Evolutionary conservation across 2,888 invertebrate species (phyloP).

Genomic region (Monopis laevigella): DNA sequence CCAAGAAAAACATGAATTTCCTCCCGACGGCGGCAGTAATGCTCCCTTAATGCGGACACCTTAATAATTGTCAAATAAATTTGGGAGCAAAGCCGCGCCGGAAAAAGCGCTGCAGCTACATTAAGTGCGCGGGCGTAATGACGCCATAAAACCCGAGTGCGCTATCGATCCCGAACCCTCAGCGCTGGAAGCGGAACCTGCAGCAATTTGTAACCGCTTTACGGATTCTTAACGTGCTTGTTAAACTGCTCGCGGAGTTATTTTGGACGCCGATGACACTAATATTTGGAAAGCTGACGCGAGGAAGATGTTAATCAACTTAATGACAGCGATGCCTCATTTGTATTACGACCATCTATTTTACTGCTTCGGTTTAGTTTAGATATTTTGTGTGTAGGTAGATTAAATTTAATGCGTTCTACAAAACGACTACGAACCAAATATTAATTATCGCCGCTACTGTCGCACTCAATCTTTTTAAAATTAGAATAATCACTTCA

Average conservation of each 20-base stretch:
- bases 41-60: slow-evolving; percentile 60
- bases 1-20: slow-evolving; percentile 64
- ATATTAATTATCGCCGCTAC: no score
- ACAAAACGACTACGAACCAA: no score
- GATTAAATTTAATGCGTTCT: background rate
- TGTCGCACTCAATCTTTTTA: no score
- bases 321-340: no score
- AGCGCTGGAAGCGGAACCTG: slow-evolving; percentile 1
- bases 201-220: slow-evolving; percentile 9
- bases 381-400: background rate
- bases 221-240: slow-evolving; percentile 8
- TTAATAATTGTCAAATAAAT: slow-evolving; percentile 66
- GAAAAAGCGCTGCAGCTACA: slow-evolving; percentile 41
- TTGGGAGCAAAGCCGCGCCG: slow-evolving; percentile 27
- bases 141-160: slow-evolving; percentile 12
- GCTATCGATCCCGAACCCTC: slow-evolving; percentile 8
- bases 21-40: slow-evolving; percentile 44
- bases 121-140: slow-evolving; percentile 21
- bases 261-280: slow-evolving; percentile 1
- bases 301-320: no score
- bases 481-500: no score
- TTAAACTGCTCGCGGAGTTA: slow-evolving; percentile 6
- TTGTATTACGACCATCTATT: no score
- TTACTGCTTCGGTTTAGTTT: no score
- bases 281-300: slow-evolving; percentile 2